Base-by-base conservation (phyloP, 1,140 invertebrate genomes). In the Musca domestica region DNA sequence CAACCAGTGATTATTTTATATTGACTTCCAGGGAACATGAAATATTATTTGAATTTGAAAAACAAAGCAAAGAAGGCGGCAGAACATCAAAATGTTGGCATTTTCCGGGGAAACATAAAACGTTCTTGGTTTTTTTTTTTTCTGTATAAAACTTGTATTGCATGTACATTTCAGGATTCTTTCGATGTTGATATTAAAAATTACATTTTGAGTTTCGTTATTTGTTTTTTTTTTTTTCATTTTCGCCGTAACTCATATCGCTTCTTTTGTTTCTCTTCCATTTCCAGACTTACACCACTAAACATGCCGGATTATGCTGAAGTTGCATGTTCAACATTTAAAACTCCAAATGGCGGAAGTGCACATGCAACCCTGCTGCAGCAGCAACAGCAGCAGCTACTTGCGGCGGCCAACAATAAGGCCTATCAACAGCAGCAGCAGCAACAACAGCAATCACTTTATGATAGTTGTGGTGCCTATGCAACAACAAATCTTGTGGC, bases 261-360 rank as follows among this genome's bases (percentile, higher is more conserved):
- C 15, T 10, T 7, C 10, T 58, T 23, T 25, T 19, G 67, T 54
- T 25, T 52, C 3, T 69, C 61, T 49, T 69, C 47, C 20, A 17
- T 54, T 72, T 74, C 56, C 72, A 82, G 80, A 70, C 76, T 82
- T 22, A 80, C 79, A 54, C 79, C 78, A 19, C 69, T 83, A 67
- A 81, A 82, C 69, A 83, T 82, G 74, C 82, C 83, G 27, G 83
- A 84, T 74, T 84, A 84, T 72, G 83, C 83, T 67, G 83, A 84
- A 77, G 83, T 84, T 49, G 82, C 80, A 70, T 82, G 80, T 72
- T 82, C 80, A 70, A 80, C 80, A 74, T 82, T 81, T 72, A 82
- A 82, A 76, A 77, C 74, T 65, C 76, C 78, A 48, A 74, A 76
- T 70, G 65, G 52, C 61, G 56, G 70, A 54, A 69, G 67, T 71